Percentiles rank a stretch among this genome's conserved stretches.
Evolutionary conservation across 2,797 vertebrate species (phyloP).

Genomic region (Muscicapa striata): DNA sequence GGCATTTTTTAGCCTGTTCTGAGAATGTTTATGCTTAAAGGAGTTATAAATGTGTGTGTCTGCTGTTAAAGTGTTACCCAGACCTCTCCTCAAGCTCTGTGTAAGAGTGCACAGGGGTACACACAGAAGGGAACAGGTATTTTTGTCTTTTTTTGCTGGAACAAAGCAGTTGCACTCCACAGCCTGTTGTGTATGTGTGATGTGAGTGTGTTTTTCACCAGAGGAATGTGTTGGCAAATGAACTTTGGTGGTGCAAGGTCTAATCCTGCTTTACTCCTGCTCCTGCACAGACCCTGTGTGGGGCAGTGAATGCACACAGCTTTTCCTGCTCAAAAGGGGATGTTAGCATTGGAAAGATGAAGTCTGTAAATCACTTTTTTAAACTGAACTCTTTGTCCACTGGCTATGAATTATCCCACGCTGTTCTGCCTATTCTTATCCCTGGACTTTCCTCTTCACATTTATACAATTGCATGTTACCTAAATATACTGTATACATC

Average conservation of each 20-base stretch:
- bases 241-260: background rate
- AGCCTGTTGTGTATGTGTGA: background rate
- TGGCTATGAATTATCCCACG: background rate
- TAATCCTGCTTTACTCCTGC: background rate
- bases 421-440: background rate
- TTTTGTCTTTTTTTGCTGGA: background rate
- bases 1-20: background rate
- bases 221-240: accelerated
- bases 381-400: background rate
- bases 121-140: background rate
- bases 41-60: background rate
- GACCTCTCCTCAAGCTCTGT: background rate
- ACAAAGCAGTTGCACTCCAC: background rate
- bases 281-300: background rate
- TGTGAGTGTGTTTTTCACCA: background rate
- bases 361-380: background rate
- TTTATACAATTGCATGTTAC: background rate
- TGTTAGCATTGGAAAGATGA: background rate
- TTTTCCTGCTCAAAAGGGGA: background rate
- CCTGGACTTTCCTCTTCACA: background rate
- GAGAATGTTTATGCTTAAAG: background rate
- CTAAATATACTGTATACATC: background rate
- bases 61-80: background rate
- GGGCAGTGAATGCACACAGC: background rate
- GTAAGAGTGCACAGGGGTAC: background rate